Percentiles rank a stretch among this genome's conserved stretches.
Conservation (phyloP, 1,140 invertebrate species). For the Drusus annulatus region DNA sequence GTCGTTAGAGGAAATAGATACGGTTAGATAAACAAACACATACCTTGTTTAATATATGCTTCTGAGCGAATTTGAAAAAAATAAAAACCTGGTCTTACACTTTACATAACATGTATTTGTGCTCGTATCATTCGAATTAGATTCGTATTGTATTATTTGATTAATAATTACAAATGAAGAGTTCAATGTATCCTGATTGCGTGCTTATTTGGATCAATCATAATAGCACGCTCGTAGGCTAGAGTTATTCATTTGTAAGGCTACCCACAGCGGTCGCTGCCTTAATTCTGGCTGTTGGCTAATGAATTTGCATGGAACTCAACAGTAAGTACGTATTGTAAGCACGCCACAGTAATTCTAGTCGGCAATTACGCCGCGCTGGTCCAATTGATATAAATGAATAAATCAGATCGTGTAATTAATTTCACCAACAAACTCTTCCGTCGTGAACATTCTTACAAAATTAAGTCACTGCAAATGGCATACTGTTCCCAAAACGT, state of each 20-base stretch:
- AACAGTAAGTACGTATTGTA: neutral
- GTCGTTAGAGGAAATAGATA: neutral
- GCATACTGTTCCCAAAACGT: neutral
- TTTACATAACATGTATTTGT: neutral
- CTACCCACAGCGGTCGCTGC: neutral
- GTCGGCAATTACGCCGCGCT: neutral
- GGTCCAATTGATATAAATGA: conserved; percentile 17
- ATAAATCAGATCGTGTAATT: neutral
- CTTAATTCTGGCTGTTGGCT: neutral
- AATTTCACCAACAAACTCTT: neutral
- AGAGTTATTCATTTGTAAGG: neutral
- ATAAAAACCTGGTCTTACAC: neutral
- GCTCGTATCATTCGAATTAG: neutral
- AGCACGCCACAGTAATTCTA: neutral
- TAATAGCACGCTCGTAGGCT: neutral
- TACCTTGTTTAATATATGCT: neutral
- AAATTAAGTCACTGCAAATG: neutral
- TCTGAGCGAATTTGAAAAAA: neutral
- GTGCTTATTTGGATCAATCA: neutral
- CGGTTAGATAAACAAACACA: neutral
- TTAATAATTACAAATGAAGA: conserved; percentile 2
- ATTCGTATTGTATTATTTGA: neutral
- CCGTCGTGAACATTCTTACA: neutral
- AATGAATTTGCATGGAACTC: conserved; percentile 2
- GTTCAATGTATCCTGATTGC: conserved; percentile 15